Evolutionary conservation across 2,113 vertebrate genomes (phyloP).

Genomic region (Tamias sibiricus): DNA sequence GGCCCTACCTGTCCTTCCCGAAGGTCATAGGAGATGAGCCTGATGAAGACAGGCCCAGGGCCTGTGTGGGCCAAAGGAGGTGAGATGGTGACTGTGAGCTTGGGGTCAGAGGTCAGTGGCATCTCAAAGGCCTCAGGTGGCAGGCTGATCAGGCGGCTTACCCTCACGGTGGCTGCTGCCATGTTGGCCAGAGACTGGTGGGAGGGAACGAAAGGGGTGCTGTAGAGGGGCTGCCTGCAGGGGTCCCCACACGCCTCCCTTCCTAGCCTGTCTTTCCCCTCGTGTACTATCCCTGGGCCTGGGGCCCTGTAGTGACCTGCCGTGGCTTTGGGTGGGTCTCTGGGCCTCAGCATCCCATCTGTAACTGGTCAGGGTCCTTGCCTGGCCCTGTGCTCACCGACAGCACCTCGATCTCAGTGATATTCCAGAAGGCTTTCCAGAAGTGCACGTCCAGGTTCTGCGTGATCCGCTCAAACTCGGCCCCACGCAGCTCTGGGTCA

Average conservation of each 20-base stretch:
- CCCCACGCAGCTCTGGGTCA: slow-evolving; percentile 93
- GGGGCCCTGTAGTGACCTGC: background rate
- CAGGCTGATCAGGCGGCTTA: slow-evolving; percentile 91
- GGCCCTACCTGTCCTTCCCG: slow-evolving; percentile 93
- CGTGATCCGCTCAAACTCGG: slow-evolving; percentile 93
- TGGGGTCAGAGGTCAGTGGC: slow-evolving; percentile 88
- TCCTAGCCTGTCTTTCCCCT: accelerated
- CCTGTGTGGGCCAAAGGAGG: slow-evolving; percentile 92
- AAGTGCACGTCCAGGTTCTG: slow-evolving; percentile 95
- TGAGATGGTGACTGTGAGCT: slow-evolving; percentile 87
- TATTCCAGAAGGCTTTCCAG: slow-evolving; percentile 96
- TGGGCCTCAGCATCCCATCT: background rate
- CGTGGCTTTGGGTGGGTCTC: background rate
- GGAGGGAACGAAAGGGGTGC: background rate
- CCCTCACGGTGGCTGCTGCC: slow-evolving; percentile 91
- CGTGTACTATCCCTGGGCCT: background rate
- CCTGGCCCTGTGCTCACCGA: slow-evolving; percentile 85
- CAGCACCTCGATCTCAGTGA: slow-evolving; percentile 93
- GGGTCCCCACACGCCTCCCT: accelerated
- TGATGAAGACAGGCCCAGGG: slow-evolving; percentile 89
- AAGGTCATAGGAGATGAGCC: slow-evolving; percentile 93
- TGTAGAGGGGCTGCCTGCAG: background rate
- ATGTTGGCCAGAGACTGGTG: slow-evolving; percentile 92
- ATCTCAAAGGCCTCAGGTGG: slow-evolving; percentile 91
- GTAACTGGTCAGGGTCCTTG: background rate